phyloP scores from a whole-genome alignment of 1,140 invertebrate species.

The Nomia melanderi region DNA sequence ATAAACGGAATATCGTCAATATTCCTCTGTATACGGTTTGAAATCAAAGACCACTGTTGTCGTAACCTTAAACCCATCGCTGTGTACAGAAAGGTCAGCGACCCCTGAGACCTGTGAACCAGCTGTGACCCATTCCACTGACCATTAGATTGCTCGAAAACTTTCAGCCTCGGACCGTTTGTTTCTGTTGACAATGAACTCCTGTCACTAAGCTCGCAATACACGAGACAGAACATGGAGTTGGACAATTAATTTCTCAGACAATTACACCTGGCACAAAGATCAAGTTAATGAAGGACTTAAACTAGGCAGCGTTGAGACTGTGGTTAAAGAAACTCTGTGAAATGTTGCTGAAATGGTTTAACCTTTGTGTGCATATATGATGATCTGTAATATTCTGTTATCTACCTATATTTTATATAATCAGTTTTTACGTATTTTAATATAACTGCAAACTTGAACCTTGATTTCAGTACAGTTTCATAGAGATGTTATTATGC shows the following conservation, averaged over 20 bases:
- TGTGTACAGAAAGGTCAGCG: background rate
- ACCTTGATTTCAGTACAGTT: too few relatives aligned
- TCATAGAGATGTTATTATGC: too few relatives aligned
- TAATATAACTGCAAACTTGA: too few relatives aligned
- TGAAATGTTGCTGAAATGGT: too few relatives aligned
- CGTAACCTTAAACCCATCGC: conserved; percentile 42
- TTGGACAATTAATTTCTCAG: background rate
- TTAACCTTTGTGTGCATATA: too few relatives aligned
- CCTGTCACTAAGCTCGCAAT: background rate
- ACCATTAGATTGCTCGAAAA: background rate
- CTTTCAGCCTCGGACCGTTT: background rate
- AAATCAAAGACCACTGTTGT: conserved; percentile 16
- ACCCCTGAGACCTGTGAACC: conserved; percentile 13
- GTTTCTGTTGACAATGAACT: background rate
- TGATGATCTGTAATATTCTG: too few relatives aligned
- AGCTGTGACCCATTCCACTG: background rate
- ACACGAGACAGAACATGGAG: background rate
- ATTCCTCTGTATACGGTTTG: background rate
- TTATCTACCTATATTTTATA: too few relatives aligned
- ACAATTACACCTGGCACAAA: too few relatives aligned
- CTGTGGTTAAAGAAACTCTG: too few relatives aligned
- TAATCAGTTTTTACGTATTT: too few relatives aligned
- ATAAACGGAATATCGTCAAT: background rate
- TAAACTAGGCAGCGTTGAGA: too few relatives aligned
- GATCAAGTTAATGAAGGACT: background rate